Base-by-base conservation (phyloP, 2,113 vertebrate genomes). In the Campylomormyrus tamandua region DNA sequence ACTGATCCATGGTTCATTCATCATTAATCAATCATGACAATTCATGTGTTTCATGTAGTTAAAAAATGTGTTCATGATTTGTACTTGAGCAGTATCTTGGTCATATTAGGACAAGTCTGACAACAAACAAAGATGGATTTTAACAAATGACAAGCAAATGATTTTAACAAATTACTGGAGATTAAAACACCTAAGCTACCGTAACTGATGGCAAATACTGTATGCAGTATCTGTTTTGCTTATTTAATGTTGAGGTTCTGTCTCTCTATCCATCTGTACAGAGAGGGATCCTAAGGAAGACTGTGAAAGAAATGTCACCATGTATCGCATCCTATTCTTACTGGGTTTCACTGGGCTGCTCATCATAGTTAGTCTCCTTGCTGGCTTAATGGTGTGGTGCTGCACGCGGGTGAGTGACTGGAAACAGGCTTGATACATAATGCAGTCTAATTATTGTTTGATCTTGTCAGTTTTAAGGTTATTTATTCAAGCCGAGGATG, bases 371-470 rank as follows among this genome's bases (percentile, higher is more conserved):
- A 0, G 21, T 10, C 0, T 92, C 89, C 5, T 89, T 27, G 45
- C 52, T 3, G 88, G 35, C 48, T 62, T 35, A 0, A 2, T 91
- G 70, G n/a, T 93, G 15, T 17, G 83, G 31, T 92, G 6, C 50
- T 86, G 77, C 90, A 93, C 19, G 49, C 48, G 3, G 70, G 95
- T 95, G 87, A 91, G 93, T 11, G 0, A 15, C 19, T 80, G 74
- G 35, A 42, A 80, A 42, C 70, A 77, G 70, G 31, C 2, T 39
- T 42, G 15, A 77, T 39, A 6, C 70, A 77, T 35, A 39, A 77
- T 77, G 10, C 70, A 77, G 8, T 2, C 1, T 17, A 31, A 77
- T 77, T 39, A 77, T 77, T 77, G 31, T 77, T 17, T 35, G 11
- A 4, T 2, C 27, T 77, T 15, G 2, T 35, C 31, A 39, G 70